Conservation (phyloP, 1,140 invertebrate genomes). For the Subanguina moxae region DNA sequence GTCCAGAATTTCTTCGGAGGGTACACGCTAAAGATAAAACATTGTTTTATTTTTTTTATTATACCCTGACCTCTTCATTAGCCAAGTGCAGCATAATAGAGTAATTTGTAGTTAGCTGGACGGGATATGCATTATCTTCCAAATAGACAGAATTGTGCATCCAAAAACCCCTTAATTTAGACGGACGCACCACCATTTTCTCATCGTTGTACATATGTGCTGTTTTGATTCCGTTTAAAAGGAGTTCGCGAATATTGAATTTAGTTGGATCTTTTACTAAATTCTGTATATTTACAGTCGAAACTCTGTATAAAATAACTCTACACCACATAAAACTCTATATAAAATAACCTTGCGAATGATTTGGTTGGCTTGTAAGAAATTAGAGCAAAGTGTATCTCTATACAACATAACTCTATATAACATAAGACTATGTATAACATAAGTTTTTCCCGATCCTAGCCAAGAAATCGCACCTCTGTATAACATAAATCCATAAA, state of each 20-base stretch:
- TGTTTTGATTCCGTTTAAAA: constrained; percentile 9
- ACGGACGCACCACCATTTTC: constrained; percentile 33
- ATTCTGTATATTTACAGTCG: background rate
- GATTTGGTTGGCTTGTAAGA: too few species aligned
- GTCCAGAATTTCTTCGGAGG: constrained; percentile 9
- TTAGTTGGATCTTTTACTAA: constrained; percentile 3
- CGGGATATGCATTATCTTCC: background rate
- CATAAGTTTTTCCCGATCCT: too few species aligned
- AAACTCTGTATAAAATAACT: too few species aligned
- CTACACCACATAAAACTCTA: too few species aligned
- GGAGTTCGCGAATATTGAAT: constrained; percentile 14
- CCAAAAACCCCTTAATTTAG: constrained; percentile 28
- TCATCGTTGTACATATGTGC: constrained; percentile 33
- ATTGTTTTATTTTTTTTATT: background rate
- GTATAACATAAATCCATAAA: too few species aligned
- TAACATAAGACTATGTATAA: too few species aligned
- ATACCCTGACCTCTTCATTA: constrained; percentile 20
- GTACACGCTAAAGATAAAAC: constrained; percentile 15
- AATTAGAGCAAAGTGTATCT: too few species aligned
- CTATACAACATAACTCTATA: too few species aligned
- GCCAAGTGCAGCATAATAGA: constrained; percentile 25
- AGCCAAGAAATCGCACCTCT: too few species aligned
- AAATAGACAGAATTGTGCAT: constrained; percentile 28
- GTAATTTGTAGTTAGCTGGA: constrained; percentile 23
- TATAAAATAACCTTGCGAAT: too few species aligned